Evolutionary conservation across 2,888 invertebrate genomes (phyloP).

Genomic region (Hoplodrina ambigua): DNA sequence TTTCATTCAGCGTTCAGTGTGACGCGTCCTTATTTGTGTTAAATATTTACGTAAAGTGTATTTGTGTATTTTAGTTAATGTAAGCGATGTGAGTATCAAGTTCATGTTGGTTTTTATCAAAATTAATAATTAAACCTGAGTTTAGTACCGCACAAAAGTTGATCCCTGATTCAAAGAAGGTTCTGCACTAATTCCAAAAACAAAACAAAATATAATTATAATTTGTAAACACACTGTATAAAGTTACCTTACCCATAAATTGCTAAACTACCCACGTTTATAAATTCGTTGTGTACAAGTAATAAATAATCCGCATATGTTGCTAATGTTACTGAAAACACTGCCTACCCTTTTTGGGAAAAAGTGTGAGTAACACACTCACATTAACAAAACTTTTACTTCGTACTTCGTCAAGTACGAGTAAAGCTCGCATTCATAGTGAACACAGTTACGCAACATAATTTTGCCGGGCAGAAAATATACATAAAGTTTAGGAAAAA

Average conservation of each 20-base stretch:
- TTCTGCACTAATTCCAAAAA: background rate
- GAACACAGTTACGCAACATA: background rate
- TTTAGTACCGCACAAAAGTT: background rate
- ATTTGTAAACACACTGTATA: constrained; percentile 1
- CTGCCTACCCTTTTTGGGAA: constrained; percentile 42
- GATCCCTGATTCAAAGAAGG: background rate
- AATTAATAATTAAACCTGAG: background rate
- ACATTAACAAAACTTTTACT: constrained; percentile 40
- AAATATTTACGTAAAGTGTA: constrained; percentile 24
- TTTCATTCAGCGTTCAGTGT: constrained; percentile 23
- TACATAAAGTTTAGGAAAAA: background rate
- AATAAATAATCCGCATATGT: constrained; percentile 55
- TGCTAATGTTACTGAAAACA: constrained; percentile 52
- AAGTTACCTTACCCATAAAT: constrained; percentile 49
- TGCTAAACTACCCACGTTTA: constrained; percentile 50
- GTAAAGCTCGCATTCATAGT: background rate
- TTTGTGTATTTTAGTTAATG: constrained; percentile 8
- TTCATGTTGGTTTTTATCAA: background rate
- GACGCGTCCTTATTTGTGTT: constrained; percentile 34
- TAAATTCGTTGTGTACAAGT: constrained; percentile 52
- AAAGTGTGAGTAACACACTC: constrained; percentile 30
- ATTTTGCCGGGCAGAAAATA: too few species aligned
- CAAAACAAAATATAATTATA: constrained; percentile 10
- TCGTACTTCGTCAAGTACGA: constrained; percentile 4
- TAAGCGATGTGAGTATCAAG: background rate